Base-by-base conservation (phyloP, 2,888 invertebrate genomes). In the Acrobasis repandana region DNA sequence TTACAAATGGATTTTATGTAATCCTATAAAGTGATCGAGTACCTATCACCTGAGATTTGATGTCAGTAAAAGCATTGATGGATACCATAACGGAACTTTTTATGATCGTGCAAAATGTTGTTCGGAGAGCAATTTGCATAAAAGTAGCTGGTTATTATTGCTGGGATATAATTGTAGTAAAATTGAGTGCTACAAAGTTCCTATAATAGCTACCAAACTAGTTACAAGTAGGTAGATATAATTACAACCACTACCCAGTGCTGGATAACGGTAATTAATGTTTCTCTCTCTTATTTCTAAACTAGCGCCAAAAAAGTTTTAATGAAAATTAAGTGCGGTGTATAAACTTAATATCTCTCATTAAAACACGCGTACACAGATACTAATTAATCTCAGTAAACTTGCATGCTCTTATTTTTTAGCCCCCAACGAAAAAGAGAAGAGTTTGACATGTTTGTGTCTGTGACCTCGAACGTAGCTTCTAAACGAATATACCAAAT, bases 1-100 rank as follows among this genome's bases (percentile, higher is more conserved):
- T 20, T 18, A 38, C 38, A 54, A 54, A 54, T 54, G 54, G 54
- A 38, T 38, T 54, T 54, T 54, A 54, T 38, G 54, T 54, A 54
- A 54, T 38, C 38, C 20, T 38, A 18, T 18, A 54, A 54, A 43
- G 18, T 54, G 38, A 54, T 54, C 43, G 54, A 38, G 54, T 38
- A 43, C 54, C 38, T 54, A 54, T 43, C 54, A 54, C 11, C 16
- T 38, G 11, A 16, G 10, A 18, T 34, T 34, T 15, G n/a, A 34
- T 9, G 51, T 51, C 51, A n/a, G 34, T 51, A 51, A 51, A 51
- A 51, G 51, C 51, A 34, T 54, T 14, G 18, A 38, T 38, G 2
- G 54, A 54, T 38, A 54, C 14, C 14, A 20, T 54, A 54, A 54
- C 54, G 54, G 54, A 14, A 54, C 18, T 54, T 50, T 54, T 54